A percentile compares a stretch with the other conserved stretches of the same genome.
phyloP scores from a whole-genome alignment of 1,140 invertebrate species.

The Stegodyphus mimosarum region DNA sequence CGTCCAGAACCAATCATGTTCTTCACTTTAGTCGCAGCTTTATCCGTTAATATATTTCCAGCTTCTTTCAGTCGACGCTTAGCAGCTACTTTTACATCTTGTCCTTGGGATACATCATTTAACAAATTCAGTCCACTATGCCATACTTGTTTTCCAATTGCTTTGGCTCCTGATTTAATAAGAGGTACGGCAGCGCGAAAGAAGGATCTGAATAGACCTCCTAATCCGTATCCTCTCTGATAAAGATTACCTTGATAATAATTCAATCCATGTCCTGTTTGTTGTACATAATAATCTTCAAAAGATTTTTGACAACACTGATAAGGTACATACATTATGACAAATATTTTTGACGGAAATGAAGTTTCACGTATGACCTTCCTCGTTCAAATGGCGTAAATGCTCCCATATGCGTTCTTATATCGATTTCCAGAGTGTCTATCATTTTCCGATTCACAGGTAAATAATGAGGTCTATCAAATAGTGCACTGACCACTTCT shows the following conservation, averaged over 20 bases:
- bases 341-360: constrained; percentile 8
- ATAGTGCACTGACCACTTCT: neutral
- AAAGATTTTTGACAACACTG: constrained; percentile 3
- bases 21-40: neutral
- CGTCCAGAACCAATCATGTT: neutral
- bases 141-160: neutral
- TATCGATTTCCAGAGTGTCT: constrained; percentile 5
- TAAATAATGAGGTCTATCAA: constrained; percentile 3
- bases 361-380: constrained; percentile 9
- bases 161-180: constrained; percentile 22
- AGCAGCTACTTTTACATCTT: constrained; percentile 3
- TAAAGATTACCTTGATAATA: neutral
- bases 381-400: neutral
- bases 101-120: neutral
- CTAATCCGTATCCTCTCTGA: constrained; percentile 6
- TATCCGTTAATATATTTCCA: neutral
- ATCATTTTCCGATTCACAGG: constrained; percentile 8
- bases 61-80: constrained; percentile 15
- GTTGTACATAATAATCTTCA: neutral
- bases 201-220: neutral
- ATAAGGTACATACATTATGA: constrained; percentile 2
- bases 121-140: neutral
- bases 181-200: neutral
- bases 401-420: constrained; percentile 2
- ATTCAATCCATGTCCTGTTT: neutral